Percentiles rank a stretch among this genome's conserved stretches.
Evolutionary conservation across 2,113 vertebrate genomes (phyloP).

Genomic region (Neogale vison): DNA sequence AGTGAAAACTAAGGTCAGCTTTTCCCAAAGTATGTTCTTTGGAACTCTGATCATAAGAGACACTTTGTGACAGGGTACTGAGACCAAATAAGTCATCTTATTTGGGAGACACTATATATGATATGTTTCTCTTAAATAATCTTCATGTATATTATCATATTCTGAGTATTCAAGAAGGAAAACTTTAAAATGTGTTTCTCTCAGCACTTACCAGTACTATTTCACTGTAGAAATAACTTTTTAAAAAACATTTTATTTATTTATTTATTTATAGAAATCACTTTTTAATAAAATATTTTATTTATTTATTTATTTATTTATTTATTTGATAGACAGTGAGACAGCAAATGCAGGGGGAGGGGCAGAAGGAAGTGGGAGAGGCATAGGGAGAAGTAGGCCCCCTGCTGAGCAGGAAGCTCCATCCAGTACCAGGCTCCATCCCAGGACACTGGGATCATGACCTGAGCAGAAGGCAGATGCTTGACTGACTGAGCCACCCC

Average conservation of each 20-base stretch:
- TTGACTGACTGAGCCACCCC: background rate
- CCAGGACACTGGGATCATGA: background rate
- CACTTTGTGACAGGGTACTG: background rate
- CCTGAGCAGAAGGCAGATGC: background rate
- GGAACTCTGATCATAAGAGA: background rate
- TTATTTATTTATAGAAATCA: too few species aligned
- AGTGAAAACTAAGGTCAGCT: background rate
- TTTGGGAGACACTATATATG: background rate
- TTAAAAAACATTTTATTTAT: background rate
- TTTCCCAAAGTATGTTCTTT: background rate
- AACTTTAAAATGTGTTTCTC: background rate
- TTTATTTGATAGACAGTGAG: too few species aligned
- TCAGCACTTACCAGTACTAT: background rate
- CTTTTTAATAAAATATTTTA: too few species aligned
- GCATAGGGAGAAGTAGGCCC: background rate
- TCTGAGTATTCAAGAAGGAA: background rate
- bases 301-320: too few species aligned
- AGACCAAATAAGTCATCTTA: background rate
- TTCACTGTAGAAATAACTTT: background rate
- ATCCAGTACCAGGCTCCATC: background rate
- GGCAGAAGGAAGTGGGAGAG: too few species aligned
- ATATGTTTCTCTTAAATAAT: background rate
- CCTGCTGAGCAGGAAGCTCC: background rate
- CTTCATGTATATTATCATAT: background rate
- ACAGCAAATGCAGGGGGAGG: background rate